A percentile compares a stretch with the other conserved stretches of the same genome.
Evolutionary conservation across 2,888 invertebrate genomes (phyloP).

Genomic region (Agrenia bidenticulata): DNA sequence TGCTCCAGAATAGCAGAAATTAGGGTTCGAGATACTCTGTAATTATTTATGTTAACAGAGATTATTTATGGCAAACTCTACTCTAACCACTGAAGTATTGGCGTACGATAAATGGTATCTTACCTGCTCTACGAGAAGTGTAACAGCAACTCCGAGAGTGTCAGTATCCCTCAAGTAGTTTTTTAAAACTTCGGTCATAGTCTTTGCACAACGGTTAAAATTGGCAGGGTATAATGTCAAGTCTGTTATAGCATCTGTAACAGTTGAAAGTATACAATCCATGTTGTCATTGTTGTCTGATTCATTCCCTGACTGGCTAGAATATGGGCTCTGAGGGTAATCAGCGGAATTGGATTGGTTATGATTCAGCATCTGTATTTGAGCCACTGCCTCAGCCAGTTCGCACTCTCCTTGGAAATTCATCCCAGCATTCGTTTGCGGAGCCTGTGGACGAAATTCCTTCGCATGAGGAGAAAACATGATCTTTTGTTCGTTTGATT

Average conservation of each 20-base stretch:
- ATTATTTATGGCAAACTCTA: too few relatives aligned
- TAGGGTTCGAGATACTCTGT: slow-evolving; percentile 47
- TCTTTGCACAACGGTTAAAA: slow-evolving; percentile 39
- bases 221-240: slow-evolving; percentile 45
- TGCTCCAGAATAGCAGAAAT: slow-evolving; percentile 50
- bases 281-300: slow-evolving; percentile 13
- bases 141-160: slow-evolving; percentile 46
- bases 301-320: neutral
- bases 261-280: slow-evolving; percentile 41
- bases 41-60: too few relatives aligned
- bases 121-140: slow-evolving; percentile 49
- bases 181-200: slow-evolving; percentile 39
- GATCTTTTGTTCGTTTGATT: neutral
- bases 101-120: too few relatives aligned
- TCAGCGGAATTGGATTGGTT: slow-evolving; percentile 15
- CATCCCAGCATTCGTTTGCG: slow-evolving; percentile 7
- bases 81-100: too few relatives aligned
- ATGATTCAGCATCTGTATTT: slow-evolving; percentile 34
- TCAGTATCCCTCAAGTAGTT: slow-evolving; percentile 40
- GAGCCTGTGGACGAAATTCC: slow-evolving; percentile 40
- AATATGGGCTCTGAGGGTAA: neutral
- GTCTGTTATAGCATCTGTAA: slow-evolving; percentile 45
- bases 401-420: slow-evolving; percentile 24
- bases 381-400: slow-evolving; percentile 36
- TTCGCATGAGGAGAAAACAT: slow-evolving; percentile 40